Evolutionary conservation across 1,140 invertebrate genomes (phyloP).

Genomic region (Pseudomyrmex concolor): DNA sequence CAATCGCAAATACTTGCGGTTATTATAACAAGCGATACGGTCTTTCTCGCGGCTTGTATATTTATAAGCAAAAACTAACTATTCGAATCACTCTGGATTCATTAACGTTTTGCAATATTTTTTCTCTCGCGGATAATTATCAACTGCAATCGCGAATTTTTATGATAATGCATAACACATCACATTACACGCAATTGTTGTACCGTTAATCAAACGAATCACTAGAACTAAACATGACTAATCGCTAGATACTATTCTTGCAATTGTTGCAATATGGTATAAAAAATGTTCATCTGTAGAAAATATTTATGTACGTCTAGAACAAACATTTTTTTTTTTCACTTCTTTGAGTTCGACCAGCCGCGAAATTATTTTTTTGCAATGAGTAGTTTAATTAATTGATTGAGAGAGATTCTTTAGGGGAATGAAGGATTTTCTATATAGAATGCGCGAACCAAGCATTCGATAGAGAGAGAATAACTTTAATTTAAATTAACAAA

Average conservation of each 20-base stretch:
- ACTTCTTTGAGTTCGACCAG: too few relatives aligned
- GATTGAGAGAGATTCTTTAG: too few relatives aligned
- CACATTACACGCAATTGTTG: background rate
- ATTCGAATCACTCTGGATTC: background rate
- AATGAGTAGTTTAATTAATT: too few relatives aligned
- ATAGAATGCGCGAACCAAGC: too few relatives aligned
- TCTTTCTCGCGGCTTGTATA: background rate
- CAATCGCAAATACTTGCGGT: background rate
- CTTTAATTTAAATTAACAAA: too few relatives aligned
- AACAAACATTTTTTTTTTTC: too few relatives aligned
- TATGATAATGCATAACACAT: slow-evolving; percentile 14
- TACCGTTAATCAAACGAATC: slow-evolving; percentile 1
- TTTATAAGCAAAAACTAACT: background rate
- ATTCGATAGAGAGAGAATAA: too few relatives aligned
- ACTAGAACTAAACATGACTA: background rate
- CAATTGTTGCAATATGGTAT: background rate
- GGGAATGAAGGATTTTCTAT: too few relatives aligned
- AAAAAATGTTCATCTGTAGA: too few relatives aligned
- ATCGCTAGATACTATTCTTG: background rate
- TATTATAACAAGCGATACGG: background rate
- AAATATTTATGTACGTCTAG: too few relatives aligned
- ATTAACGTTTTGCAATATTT: slow-evolving; percentile 1
- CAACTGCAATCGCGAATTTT: background rate
- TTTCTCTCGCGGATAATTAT: slow-evolving; percentile 10
- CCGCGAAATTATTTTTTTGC: too few relatives aligned